Evolutionary conservation across 2,113 vertebrate genomes (phyloP).

Genomic region (Mobula hypostoma): DNA sequence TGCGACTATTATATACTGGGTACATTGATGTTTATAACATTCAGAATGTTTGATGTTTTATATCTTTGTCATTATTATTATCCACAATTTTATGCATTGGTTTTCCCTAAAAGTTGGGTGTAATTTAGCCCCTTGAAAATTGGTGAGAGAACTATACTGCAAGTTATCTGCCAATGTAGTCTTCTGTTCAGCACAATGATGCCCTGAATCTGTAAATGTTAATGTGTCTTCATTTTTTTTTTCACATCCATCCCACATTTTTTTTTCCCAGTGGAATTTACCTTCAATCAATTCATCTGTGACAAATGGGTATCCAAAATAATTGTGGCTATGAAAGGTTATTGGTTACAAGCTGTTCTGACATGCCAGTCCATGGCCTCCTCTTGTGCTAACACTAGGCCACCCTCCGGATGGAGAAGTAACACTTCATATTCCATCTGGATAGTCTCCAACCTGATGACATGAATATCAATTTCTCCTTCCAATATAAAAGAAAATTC

Average conservation of each 20-base stretch:
- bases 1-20: background rate
- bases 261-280: background rate
- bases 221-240: background rate
- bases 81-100: background rate
- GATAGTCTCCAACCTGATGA: too few species aligned
- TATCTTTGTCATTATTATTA: background rate
- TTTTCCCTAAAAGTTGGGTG: background rate
- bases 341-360: background rate
- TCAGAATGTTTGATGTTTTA: background rate
- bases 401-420: too few species aligned
- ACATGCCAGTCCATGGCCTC: too few species aligned
- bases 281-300: background rate
- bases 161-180: background rate
- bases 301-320: background rate
- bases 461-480: too few species aligned
- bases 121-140: background rate
- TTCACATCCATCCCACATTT: background rate
- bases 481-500: too few species aligned
- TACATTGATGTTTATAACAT: background rate
- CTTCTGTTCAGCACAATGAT: background rate
- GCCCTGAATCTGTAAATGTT: background rate
- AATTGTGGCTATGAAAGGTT: background rate
- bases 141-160: background rate
- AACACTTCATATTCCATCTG: too few species aligned
- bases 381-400: too few species aligned